These are phyloP conservation scores for Polyommatus icarus DNA, from an alignment of 2,888 invertebrate species.

Conservation along the genomic window DNA sequence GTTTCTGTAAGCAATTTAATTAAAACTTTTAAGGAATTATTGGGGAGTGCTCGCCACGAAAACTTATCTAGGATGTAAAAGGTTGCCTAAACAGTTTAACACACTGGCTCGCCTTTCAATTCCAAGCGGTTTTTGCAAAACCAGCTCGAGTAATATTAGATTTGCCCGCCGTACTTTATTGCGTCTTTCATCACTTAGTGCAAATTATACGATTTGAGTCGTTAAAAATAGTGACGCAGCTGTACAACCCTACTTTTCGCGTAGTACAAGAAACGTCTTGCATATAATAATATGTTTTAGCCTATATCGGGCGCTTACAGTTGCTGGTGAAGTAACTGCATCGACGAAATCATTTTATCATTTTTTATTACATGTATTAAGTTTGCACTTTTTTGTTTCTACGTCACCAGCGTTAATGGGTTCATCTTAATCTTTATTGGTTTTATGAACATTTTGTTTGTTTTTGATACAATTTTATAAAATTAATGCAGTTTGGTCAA, in stretches of 20 bases:
- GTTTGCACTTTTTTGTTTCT: not conserved
- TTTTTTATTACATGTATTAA: conserved; percentile 9
- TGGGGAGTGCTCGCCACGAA: not conserved
- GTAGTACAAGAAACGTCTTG: conserved; percentile 80
- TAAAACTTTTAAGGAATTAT: not conserved
- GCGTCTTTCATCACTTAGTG: conserved; percentile 6
- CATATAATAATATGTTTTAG: conserved; percentile 81
- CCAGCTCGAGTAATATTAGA: conserved; percentile 2
- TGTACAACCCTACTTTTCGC: conserved; percentile 70
- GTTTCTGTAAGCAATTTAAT: not conserved
- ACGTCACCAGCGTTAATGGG: not conserved
- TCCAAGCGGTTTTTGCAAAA: not conserved
- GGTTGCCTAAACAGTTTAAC: not conserved
- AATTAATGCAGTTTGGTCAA: not conserved
- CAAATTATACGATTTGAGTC: conserved; percentile 25
- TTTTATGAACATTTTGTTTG: not conserved
- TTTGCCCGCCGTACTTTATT: conserved; percentile 5
- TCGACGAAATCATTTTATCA: conserved; percentile 27
- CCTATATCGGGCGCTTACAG: conserved; percentile 73
- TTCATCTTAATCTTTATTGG: not conserved
- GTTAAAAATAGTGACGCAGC: conserved; percentile 29
- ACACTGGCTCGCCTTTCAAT: not conserved
- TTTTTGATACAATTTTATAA: not conserved
- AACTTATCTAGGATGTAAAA: not conserved
- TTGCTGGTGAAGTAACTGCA: conserved; percentile 32